phyloP scores from a whole-genome alignment of 1,140 invertebrate species.

The Hycleus phaleratus region DNA sequence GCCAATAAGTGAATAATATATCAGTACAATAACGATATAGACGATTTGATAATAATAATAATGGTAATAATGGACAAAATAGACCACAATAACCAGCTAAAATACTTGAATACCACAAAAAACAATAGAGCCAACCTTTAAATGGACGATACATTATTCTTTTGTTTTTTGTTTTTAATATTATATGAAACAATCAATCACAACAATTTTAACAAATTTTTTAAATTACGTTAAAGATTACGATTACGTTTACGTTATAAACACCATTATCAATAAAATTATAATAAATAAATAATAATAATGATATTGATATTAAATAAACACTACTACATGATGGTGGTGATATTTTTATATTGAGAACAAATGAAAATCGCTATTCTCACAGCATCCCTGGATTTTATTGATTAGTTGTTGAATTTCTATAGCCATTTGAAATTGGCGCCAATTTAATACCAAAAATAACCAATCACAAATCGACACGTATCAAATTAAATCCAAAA shows the following conservation, averaged over 20 bases:
- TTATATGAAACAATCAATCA: not conserved
- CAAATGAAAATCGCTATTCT: too few species aligned
- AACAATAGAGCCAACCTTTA: constrained; percentile 45
- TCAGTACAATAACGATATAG: constrained; percentile 59
- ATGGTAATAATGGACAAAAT: constrained; percentile 59
- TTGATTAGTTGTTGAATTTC: too few species aligned
- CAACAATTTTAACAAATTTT: not conserved
- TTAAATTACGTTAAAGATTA: not conserved
- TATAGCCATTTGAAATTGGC: not conserved
- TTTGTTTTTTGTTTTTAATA: too few species aligned
- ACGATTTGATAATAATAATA: constrained; percentile 59
- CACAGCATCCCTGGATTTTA: too few species aligned
- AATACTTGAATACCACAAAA: constrained; percentile 52
- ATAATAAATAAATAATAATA: constrained; percentile 1
- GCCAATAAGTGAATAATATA: constrained; percentile 65
- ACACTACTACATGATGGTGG: not conserved
- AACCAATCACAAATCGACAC: not conserved
- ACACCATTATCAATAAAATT: not conserved
- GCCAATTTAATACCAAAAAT: too few species aligned
- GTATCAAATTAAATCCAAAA: not conserved
- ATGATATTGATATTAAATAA: not conserved
- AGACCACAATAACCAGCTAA: constrained; percentile 51
- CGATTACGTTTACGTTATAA: not conserved
- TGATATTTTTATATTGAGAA: too few species aligned
- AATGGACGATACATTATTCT: constrained; percentile 19